A percentile compares a stretch with the other conserved stretches of the same genome.
phyloP scores from a whole-genome alignment of 2,113 vertebrate species.

The Cepphus grylle region DNA sequence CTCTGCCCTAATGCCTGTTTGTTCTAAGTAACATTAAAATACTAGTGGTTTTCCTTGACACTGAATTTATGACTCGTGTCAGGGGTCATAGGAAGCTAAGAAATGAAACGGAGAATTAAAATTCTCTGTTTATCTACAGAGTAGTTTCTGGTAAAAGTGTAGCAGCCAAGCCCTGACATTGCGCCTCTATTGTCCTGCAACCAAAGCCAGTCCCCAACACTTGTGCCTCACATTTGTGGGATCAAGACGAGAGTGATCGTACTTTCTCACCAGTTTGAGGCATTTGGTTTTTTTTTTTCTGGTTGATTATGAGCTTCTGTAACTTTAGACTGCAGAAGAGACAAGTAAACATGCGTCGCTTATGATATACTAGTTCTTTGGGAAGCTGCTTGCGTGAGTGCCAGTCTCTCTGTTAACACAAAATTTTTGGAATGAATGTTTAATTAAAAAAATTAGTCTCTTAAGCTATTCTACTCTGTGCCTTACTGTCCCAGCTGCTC shows the following conservation, averaged over 20 bases:
- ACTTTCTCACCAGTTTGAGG: not conserved
- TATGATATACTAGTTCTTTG: accelerated
- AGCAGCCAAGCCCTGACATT: not conserved
- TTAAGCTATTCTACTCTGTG: not conserved
- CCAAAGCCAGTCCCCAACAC: not conserved
- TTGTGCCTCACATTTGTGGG: not conserved
- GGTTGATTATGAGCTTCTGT: not conserved
- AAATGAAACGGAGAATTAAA: not conserved
- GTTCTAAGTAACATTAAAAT: not conserved
- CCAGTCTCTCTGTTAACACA: not conserved
- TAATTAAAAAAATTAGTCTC: not conserved
- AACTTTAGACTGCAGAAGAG: not conserved
- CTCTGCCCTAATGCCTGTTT: not conserved
- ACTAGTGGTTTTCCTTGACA: not conserved
- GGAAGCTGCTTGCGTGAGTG: not conserved
- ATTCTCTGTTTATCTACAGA: not conserved
- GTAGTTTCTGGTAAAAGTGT: not conserved
- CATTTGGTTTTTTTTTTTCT: too few species aligned
- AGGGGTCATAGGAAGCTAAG: not conserved
- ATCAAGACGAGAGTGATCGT: not conserved
- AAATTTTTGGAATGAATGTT: not conserved
- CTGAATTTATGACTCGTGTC: not conserved
- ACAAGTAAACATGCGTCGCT: not conserved
- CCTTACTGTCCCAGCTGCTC: not conserved
- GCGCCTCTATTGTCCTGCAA: not conserved